Evolutionary conservation across 2,888 invertebrate genomes (phyloP).

Genomic region (Congeria kusceri): DNA sequence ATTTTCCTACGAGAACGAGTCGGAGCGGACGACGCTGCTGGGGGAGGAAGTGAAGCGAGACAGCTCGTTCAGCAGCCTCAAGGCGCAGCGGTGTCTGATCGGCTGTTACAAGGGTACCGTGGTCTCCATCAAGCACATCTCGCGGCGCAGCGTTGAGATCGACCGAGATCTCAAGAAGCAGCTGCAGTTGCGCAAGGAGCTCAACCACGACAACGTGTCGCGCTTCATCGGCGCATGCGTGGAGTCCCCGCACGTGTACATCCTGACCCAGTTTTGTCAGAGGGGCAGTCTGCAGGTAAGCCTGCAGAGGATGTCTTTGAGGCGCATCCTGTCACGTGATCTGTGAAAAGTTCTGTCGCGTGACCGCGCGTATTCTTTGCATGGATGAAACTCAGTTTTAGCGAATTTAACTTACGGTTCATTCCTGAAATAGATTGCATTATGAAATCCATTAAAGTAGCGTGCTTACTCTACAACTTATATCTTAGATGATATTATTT

Average conservation of each 20-base stretch:
- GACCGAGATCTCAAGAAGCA: conserved; percentile 82
- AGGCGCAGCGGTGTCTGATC: conserved; percentile 54
- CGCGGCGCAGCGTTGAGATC: conserved; percentile 79
- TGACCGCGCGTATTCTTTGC: no score
- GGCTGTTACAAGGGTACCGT: conserved; percentile 82
- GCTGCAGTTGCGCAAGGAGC: conserved; percentile 82
- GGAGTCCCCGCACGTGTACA: conserved; percentile 81
- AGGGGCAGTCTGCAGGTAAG: conserved; percentile 83
- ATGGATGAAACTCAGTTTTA: no score
- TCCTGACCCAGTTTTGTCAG: conserved; percentile 83
- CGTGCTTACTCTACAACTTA: no score
- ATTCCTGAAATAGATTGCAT: no score
- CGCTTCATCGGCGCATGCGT: conserved; percentile 84
- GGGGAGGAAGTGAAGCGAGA: conserved; percentile 39
- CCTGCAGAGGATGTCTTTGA: background rate
- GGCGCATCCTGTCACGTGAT: no score
- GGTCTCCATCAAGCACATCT: conserved; percentile 93
- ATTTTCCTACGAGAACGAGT: conserved; percentile 58
- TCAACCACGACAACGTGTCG: conserved; percentile 84
- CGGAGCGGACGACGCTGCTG: conserved; percentile 51
- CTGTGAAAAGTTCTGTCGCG: no score
- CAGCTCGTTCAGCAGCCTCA: conserved; percentile 43
- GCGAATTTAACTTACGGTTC: no score
- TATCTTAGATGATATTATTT: no score
- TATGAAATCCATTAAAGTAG: no score